A percentile compares a stretch with the other conserved stretches of the same genome.
Conservation (phyloP, 1,140 invertebrate species). For the Oncopodura yosiiana region DNA sequence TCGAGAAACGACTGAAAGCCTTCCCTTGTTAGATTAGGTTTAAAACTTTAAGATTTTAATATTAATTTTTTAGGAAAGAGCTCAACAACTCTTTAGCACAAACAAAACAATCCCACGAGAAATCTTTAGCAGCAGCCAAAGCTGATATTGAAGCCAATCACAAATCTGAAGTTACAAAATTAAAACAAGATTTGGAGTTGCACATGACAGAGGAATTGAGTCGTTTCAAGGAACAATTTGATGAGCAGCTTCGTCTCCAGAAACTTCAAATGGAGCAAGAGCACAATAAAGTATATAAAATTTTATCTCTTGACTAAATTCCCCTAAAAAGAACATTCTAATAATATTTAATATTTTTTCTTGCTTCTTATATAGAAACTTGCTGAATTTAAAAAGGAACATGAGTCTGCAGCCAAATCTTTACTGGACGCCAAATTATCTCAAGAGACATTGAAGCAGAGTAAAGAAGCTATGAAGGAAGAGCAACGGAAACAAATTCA, state of each 20-base stretch:
- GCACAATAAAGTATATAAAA: background rate
- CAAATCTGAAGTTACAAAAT: background rate
- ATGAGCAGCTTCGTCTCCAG: too few relatives aligned
- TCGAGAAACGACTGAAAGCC: background rate
- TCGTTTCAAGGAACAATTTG: too few relatives aligned
- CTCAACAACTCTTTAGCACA: background rate
- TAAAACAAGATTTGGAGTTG: background rate
- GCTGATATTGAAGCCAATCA: background rate
- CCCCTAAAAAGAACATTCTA: too few relatives aligned
- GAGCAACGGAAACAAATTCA: constrained; percentile 11
- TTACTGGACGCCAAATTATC: background rate
- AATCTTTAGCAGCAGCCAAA: background rate
- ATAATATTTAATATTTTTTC: too few relatives aligned
- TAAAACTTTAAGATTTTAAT: background rate
- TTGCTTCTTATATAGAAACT: background rate
- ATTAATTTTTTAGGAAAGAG: background rate
- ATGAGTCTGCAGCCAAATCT: background rate
- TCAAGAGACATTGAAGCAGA: constrained; percentile 1
- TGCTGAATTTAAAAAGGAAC: background rate
- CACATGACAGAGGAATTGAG: background rate
- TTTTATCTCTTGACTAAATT: too few relatives aligned
- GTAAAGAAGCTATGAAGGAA: constrained; percentile 10
- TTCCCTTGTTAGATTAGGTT: too few relatives aligned
- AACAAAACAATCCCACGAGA: background rate
- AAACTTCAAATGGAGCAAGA: background rate